These are phyloP conservation scores for Cyphomyrus discorhynchus DNA, from an alignment of 2,113 vertebrate genomes.

Conservation along the genomic window DNA sequence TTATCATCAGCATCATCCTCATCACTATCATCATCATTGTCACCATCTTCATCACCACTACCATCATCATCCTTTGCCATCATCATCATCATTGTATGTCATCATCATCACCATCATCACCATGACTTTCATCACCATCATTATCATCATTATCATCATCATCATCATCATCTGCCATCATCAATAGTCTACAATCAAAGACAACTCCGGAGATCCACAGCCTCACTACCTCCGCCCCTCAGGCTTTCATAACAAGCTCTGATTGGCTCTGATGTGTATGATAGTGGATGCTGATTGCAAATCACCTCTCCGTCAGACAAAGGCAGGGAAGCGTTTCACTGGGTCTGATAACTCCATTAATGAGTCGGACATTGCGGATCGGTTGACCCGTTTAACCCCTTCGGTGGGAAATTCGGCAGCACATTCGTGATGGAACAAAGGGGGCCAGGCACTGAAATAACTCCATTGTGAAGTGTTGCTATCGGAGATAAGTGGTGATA, in stretches of 20 bases:
- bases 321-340: not conserved
- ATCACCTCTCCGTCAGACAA: not conserved
- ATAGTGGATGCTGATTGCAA: conserved; percentile 5
- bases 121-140: not conserved
- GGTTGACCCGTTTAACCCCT: not conserved
- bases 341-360: conserved; percentile 1
- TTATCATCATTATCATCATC: not conserved
- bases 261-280: not conserved
- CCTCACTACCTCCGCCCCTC: not conserved
- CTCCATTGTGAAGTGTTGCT: conserved; percentile 4
- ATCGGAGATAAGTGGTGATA: conserved; percentile 17
- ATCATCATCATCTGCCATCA: not conserved
- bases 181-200: too few species aligned
- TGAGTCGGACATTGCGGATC: not conserved
- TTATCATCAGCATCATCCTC: not conserved
- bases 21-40: too few species aligned
- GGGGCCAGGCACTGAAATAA: not conserved
- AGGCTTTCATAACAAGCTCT: not conserved
- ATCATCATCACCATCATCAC: not conserved
- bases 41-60: not conserved
- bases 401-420: not conserved
- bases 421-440: not conserved
- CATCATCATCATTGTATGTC: not conserved
- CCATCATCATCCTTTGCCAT: not conserved
- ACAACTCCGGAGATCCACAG: not conserved